Percentiles rank a stretch among this genome's conserved stretches.
Evolutionary conservation across 2,113 vertebrate species (phyloP).

Genomic region (Campylorhamphus procurvoides): DNA sequence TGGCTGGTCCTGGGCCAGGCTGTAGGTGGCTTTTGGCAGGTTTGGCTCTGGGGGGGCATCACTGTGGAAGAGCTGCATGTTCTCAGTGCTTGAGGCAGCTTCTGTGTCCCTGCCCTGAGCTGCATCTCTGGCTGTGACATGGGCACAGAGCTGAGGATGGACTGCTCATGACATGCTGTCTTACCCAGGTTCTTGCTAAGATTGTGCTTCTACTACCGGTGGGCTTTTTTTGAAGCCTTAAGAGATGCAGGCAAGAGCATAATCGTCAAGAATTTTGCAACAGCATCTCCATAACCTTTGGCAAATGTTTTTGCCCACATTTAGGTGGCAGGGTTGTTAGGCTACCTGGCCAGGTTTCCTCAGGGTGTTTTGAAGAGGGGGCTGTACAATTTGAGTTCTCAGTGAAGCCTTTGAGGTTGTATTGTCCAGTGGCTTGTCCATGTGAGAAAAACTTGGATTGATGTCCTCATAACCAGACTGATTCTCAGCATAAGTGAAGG

Average conservation of each 20-base stretch:
- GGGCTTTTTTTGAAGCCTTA: not conserved
- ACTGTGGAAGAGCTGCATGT: accelerated
- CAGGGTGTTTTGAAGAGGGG: not conserved
- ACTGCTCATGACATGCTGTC: not conserved
- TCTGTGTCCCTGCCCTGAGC: accelerated
- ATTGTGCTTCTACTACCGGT: not conserved
- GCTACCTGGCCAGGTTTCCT: not conserved
- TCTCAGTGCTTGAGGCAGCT: accelerated
- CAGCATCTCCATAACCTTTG: not conserved
- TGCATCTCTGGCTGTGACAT: accelerated
- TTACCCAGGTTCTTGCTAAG: not conserved
- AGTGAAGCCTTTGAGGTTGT: not conserved
- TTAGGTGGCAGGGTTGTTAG: not conserved
- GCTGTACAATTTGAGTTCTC: not conserved
- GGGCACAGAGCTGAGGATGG: not conserved
- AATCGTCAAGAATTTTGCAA: not conserved
- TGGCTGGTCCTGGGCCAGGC: not conserved
- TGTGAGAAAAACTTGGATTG: not conserved
- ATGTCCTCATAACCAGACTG: not conserved
- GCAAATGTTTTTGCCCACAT: not conserved
- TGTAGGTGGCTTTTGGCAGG: not conserved
- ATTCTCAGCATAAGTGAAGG: not conserved
- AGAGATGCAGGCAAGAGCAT: not conserved
- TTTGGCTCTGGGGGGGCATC: not conserved
- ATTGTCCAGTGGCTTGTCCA: not conserved